Base-by-base conservation (phyloP, 2,797 vertebrate species). In the Argya squamiceps region DNA sequence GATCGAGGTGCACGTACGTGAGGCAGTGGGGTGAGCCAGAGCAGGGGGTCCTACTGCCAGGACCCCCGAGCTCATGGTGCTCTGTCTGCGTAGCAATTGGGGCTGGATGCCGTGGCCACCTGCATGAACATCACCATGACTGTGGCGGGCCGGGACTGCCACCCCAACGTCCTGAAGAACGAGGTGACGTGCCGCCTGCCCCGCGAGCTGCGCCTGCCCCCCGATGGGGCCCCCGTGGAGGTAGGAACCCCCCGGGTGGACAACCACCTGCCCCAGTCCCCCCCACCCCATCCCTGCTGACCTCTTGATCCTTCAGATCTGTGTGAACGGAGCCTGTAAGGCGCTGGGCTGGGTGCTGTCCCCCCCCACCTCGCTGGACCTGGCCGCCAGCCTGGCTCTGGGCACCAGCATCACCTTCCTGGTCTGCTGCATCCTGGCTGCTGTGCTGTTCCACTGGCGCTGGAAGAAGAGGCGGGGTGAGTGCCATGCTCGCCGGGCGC, bases 91-190 rank as follows among this genome's bases (percentile, higher is more conserved):
- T 97, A 99, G 99, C 99, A 99, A 89, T 47, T 97, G 30, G 98
- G 99, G 68, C 97, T 99, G 93, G 98, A 98, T 2, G 91, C 98
- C 6, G 98, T 99, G 92, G 98, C 97, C 60, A 83, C 96, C 82
- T 99, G 99, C 52, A 98, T 99, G 98, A 98, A 97, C 91, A 98
- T 99, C 97, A 97, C 98, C 34, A 98, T 99, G 99, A 99, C 97
- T 0, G 97, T 99, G 91, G 99, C 98, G 21, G 98, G 98, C 29
- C 96, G 92, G 44, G 97, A 98, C 91, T 99, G 99, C 96, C 98
- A 98, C 50, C 98, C 98, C 27, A 98, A 97, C 36, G 97, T 99
- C 92, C 96, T 98, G 97, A 98, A 99, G 50, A 99, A 99, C 10
- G 98, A 99, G 95, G 98, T 99, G 90, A 98, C 98, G 9, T 99